phyloP scores from a whole-genome alignment of 2,888 invertebrate genomes.

The Eupelmus urozonus region DNA sequence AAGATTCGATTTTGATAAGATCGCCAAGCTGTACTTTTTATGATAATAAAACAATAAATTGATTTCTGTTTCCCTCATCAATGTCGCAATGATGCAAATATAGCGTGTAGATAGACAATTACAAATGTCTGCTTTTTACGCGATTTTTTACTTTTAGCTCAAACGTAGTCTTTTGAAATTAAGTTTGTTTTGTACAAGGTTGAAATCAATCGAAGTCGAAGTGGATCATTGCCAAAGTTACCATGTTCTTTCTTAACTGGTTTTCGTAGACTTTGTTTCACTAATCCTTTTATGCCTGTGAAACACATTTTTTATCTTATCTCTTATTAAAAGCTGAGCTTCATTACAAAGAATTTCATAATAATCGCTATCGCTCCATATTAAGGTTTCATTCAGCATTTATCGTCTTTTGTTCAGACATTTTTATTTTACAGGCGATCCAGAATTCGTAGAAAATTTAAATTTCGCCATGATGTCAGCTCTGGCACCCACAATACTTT shows the following conservation, averaged over 20 bases:
- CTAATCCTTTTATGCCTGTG: slow-evolving; percentile 11
- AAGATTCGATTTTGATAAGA: too few species aligned
- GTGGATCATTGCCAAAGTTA: slow-evolving; percentile 59
- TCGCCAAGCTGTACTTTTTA: too few species aligned
- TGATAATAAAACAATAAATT: too few species aligned
- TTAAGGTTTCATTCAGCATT: too few species aligned
- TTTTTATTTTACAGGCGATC: too few species aligned
- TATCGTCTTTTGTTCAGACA: too few species aligned
- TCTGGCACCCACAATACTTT: not conserved
- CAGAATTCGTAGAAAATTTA: not conserved
- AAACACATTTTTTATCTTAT: slow-evolving; percentile 26
- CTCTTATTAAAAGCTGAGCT: not conserved
- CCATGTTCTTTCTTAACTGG: slow-evolving; percentile 27
- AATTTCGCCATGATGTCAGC: slow-evolving; percentile 25
- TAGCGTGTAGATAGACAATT: not conserved
- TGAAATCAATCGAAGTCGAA: slow-evolving; percentile 47
- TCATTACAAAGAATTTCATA: not conserved
- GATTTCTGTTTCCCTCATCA: too few species aligned
- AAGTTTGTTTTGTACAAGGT: slow-evolving; percentile 32
- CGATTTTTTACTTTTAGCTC: not conserved
- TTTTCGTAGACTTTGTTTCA: slow-evolving; percentile 31
- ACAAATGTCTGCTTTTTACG: not conserved
- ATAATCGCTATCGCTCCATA: too few species aligned
- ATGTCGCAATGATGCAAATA: too few species aligned
- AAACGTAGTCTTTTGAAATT: slow-evolving; percentile 8